These are phyloP conservation scores for Bellardia pandia DNA, from an alignment of 2,888 invertebrate species.

Conservation along the genomic window DNA sequence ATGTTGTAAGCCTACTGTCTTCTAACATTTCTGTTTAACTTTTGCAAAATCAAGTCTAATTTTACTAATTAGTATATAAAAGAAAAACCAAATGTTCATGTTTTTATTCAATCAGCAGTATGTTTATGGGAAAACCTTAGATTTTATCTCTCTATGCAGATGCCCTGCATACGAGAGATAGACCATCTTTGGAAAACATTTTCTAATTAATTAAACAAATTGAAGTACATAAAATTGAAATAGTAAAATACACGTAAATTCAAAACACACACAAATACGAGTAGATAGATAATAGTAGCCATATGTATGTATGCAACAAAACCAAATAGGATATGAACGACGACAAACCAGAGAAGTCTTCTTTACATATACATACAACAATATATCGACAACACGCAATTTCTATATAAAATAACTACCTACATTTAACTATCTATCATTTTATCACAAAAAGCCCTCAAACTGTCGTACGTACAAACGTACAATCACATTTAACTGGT, in stretches of 20 bases:
- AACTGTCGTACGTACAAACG: neutral
- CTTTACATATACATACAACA: constrained; percentile 40
- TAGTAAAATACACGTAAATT: constrained; percentile 43
- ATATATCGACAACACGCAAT: constrained; percentile 66
- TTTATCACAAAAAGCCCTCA: constrained; percentile 31
- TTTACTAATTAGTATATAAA: constrained; percentile 61
- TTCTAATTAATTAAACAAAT: constrained; percentile 73
- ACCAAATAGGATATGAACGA: neutral
- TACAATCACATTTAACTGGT: constrained; percentile 7
- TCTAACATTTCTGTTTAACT: neutral
- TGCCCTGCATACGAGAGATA: constrained; percentile 9
- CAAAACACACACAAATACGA: neutral
- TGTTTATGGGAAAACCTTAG: constrained; percentile 39
- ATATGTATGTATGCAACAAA: too few relatives aligned
- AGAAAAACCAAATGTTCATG: constrained; percentile 43
- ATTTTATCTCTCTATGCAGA: constrained; percentile 26
- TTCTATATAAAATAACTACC: constrained; percentile 62
- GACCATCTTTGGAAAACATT: constrained; percentile 50
- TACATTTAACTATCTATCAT: constrained; percentile 57
- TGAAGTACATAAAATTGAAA: constrained; percentile 56
- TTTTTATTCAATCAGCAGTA: constrained; percentile 61
- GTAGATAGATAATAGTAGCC: neutral
- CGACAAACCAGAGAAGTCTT: constrained; percentile 15
- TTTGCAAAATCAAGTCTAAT: constrained; percentile 61
- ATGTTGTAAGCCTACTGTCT: neutral